Conservation (phyloP, 2,113 vertebrate species). For the Pseudonaja textilis region DNA sequence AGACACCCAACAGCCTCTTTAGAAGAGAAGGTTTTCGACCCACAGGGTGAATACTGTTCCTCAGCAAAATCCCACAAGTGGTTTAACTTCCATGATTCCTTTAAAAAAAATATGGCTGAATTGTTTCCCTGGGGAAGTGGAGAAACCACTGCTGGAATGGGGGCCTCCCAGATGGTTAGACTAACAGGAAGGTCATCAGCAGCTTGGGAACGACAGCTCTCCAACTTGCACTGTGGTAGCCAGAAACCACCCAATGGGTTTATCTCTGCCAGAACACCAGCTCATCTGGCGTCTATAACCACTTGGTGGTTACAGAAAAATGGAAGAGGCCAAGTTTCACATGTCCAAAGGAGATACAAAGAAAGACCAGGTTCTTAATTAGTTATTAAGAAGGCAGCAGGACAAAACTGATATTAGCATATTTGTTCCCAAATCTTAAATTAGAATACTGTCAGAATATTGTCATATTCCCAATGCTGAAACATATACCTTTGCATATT, state of each 20-base stretch:
- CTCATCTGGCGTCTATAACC: neutral
- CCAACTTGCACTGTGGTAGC: constrained; percentile 1
- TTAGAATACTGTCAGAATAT: neutral
- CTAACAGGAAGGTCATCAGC: neutral
- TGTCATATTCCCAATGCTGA: neutral
- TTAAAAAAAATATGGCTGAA: neutral
- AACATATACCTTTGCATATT: neutral
- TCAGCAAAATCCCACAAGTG: neutral
- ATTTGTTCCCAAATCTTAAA: neutral
- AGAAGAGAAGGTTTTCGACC: neutral
- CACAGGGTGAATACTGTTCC: neutral
- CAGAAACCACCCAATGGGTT: neutral
- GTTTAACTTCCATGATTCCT: neutral
- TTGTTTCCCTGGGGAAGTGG: neutral
- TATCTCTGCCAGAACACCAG: constrained; percentile 7
- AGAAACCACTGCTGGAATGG: neutral
- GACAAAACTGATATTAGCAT: neutral
- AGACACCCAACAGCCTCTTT: neutral
- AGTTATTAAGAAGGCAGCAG: neutral
- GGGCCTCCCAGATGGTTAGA: neutral
- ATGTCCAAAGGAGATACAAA: neutral
- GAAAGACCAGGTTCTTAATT: neutral
- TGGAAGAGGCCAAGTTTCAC: neutral
- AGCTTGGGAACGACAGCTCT: neutral
- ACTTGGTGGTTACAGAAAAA: neutral